These are phyloP conservation scores for Pherbina coryleti DNA, from an alignment of 2,888 invertebrate species.

Conservation along the genomic window DNA sequence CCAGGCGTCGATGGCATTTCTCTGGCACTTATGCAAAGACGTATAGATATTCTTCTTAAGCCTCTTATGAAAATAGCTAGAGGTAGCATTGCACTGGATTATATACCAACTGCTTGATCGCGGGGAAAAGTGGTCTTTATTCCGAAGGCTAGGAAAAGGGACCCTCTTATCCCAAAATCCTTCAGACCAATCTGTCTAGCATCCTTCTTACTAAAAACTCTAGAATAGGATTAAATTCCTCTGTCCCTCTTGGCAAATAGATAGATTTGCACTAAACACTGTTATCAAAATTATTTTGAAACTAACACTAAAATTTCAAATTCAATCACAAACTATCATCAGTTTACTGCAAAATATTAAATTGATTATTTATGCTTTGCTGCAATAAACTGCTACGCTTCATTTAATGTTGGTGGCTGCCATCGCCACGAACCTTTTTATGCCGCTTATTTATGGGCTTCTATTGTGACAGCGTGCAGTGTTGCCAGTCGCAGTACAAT, in stretches of 20 bases:
- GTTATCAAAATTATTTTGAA: neutral
- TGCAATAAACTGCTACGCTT: conserved; percentile 13
- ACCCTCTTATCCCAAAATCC: too few species aligned
- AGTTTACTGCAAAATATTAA: neutral
- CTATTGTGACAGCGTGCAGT: conserved; percentile 18
- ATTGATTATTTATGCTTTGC: conserved; percentile 2
- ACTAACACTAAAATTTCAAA: neutral
- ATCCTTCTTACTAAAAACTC: too few species aligned
- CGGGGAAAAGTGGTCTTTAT: too few species aligned
- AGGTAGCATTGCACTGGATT: too few species aligned
- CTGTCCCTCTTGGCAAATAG: neutral
- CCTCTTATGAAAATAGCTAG: too few species aligned
- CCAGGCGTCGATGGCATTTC: too few species aligned
- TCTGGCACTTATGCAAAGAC: too few species aligned
- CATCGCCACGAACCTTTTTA: conserved; percentile 12
- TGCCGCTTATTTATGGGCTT: conserved; percentile 31
- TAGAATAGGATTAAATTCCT: neutral
- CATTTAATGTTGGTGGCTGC: conserved; percentile 14
- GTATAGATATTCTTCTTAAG: too few species aligned
- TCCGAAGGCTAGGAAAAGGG: too few species aligned
- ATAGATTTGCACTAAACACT: neutral
- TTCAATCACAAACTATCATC: neutral
- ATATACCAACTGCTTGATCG: too few species aligned
- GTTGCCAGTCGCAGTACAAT: conserved; percentile 31
- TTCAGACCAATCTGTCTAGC: too few species aligned